Evolutionary conservation across 1,140 invertebrate species (phyloP), one percentile per base, ranked within the genome.

Genomic region (Notospermus geniculatus): DNA sequence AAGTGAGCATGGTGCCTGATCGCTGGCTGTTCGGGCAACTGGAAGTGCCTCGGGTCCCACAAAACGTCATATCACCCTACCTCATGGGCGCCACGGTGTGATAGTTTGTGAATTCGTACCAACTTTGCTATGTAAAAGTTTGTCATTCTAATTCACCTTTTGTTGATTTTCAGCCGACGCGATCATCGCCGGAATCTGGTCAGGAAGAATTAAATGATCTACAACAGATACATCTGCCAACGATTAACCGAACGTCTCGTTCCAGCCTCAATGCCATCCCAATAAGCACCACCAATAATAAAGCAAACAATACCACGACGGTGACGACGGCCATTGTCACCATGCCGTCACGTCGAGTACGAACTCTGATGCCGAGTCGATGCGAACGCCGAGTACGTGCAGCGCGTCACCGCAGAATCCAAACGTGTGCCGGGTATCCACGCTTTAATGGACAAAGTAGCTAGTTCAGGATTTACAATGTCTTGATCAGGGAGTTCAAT

Each of bases 141-240:
- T n/a, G n/a, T n/a, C n/a, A n/a, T n/a, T n/a, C n/a, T n/a, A n/a
- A n/a, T n/a, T n/a, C 9, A 50, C 25, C 25, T 50, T n/a, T n/a
- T 50, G n/a, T 27, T n/a, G 4, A 19, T n/a, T 50, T 50, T 5
- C 25, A 50, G 46, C 46, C 46, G n/a, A 50, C 46, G 25, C 46
- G 46, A n/a, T 23, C 46, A 23, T 50, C 46, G 4, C 46, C 46
- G n/a, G 77, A 77, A 17, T 70, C 71, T 27, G 77, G 75, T 22
- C 76, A 80, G 22, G 82, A 84, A 62, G 83, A 84, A 61, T 66
- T 83, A 52, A 83, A 83, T 65, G 83, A 83, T 65, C 80, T 84
- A 54, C 56, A 57, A 25, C 82, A 83, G 69, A 80, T 83, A 55
- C 74, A 81, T 43, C 68, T 83, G 43, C 76, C 78, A 32, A 67